Evolutionary conservation across 2,797 vertebrate genomes (phyloP), one percentile per base, ranked within the genome.

Genomic region (Percopsis omiscomaycus): DNA sequence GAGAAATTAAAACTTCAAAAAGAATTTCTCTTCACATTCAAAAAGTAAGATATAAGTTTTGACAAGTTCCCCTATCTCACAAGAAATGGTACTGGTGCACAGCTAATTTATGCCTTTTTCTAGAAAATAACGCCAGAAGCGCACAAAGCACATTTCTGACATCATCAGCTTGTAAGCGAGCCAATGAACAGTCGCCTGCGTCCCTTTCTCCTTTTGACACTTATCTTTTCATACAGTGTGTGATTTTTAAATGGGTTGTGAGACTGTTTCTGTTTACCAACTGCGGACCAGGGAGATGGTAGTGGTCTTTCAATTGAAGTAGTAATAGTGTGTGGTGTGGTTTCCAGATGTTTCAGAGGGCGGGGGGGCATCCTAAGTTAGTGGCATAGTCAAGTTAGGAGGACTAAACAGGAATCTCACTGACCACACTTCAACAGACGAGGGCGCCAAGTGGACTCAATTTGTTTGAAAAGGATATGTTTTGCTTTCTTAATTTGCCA

Each of bases 401-500:
- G 5, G 32, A 55, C 62, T 22, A 64, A 48, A 45, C 58, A 61
- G 60, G 68, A 77, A 64, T 61, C 30, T 10, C 71, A 73, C 48
- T 59, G 74, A 80, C 56, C 47, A 48, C 74, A 71, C 55, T 64
- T 61, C 29, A 75, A 81, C 81, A 79, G 81, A 77, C 81, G 75
- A 74, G 78, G 84, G 75, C 37, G 51, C 57, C 68, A 76, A 61
- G 59, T 60, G 46, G 3, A 48, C 46, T 48, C 12, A 5, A 14
- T 55, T 3, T 9, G 22, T 55, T 82, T 77, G 74, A 83, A 79
- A 74, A 72, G 61, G 75, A 77, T 80, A 2, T 49, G 75, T 64
- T 81, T 77, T 37, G 32, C 5, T 5, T 37, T 37, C 32, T 37
- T 37, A 2, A 37, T 37, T 37, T 37, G 6, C 8, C 6, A 22